phyloP scores from a whole-genome alignment of 2,888 invertebrate species.

The Leptinotarsa haldemani region DNA sequence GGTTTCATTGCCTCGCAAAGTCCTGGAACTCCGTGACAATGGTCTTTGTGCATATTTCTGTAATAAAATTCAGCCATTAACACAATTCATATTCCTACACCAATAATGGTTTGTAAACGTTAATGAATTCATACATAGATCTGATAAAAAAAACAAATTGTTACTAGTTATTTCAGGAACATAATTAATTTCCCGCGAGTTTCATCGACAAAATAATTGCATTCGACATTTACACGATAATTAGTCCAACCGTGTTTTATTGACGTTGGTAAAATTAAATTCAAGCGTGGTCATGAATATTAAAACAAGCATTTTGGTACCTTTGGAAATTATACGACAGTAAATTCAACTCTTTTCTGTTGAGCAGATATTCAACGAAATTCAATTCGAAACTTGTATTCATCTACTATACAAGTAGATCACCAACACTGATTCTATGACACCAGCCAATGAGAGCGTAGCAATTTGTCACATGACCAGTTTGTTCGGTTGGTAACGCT shows the following conservation, averaged over 20 bases:
- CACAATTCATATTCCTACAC: no score
- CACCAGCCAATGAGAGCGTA: no score
- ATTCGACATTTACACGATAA: neutral
- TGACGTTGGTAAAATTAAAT: neutral
- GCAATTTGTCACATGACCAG: no score
- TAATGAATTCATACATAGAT: neutral
- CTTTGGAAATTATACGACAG: no score
- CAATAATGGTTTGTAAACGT: neutral
- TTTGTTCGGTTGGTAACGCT: no score
- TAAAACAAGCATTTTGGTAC: no score
- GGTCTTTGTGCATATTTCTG: constrained; percentile 87
- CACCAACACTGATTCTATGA: no score
- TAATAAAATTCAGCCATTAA: constrained; percentile 39
- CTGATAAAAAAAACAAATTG: neutral
- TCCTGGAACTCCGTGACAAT: constrained; percentile 81
- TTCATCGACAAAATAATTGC: neutral
- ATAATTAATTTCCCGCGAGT: neutral
- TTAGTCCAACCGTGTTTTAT: neutral
- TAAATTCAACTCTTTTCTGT: no score
- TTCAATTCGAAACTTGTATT: no score
- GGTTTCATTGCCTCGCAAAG: constrained; percentile 92
- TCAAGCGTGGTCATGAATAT: neutral
- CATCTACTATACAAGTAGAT: no score
- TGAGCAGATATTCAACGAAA: no score
- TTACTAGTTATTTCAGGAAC: neutral